Percentiles rank a stretch among this genome's conserved stretches.
Evolutionary conservation across 1,140 invertebrate species (phyloP).

Genomic region (Arion vulgaris): DNA sequence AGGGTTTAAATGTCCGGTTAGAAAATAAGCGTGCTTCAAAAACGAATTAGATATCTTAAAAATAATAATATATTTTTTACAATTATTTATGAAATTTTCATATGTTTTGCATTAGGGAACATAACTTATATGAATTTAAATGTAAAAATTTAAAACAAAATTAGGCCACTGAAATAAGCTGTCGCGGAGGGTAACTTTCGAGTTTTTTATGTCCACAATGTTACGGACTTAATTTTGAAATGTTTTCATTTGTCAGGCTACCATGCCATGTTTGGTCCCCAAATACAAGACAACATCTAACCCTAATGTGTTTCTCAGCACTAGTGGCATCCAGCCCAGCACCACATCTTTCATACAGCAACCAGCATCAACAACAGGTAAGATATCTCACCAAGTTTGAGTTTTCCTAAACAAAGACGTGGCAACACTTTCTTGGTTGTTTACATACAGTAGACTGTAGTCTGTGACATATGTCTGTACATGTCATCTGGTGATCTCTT

Average conservation of each 20-base stretch:
- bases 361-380: slow-evolving; percentile 1
- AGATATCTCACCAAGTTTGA: not conserved
- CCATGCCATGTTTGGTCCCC: slow-evolving; percentile 54
- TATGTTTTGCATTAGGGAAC: no score
- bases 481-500: no score
- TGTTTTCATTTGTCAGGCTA: slow-evolving; percentile 51
- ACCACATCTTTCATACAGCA: slow-evolving; percentile 38
- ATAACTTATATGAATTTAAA: no score
- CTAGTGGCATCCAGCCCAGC: slow-evolving; percentile 25
- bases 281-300: slow-evolving; percentile 49
- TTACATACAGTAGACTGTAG: no score
- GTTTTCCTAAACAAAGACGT: not conserved
- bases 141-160: not conserved
- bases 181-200: not conserved
- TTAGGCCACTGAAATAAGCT: not conserved
- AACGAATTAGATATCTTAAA: no score
- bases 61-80: no score
- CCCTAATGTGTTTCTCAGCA: slow-evolving; percentile 44
- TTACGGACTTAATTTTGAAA: not conserved
- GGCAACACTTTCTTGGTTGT: no score
- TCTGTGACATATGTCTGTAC: no score
- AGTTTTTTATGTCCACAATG: not conserved
- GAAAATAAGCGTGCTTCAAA: no score
- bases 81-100: no score
- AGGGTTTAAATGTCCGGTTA: no score